Conservation (phyloP, 2,113 vertebrate species). For the Ictalurus furcatus region DNA sequence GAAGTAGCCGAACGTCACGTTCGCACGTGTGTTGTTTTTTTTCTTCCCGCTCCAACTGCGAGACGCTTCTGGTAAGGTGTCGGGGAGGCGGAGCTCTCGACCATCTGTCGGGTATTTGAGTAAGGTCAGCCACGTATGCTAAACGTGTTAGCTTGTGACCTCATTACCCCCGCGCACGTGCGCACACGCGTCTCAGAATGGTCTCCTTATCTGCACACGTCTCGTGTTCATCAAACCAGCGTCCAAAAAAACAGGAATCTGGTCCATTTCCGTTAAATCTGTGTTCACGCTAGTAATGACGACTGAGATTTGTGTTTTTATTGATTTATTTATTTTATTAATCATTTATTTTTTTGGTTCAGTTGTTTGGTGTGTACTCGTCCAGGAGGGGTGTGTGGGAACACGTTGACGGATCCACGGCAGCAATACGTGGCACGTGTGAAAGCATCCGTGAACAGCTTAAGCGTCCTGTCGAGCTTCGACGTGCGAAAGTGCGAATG, state of each 20-base stretch:
- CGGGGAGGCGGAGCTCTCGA: not conserved
- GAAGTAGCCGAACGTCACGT: not conserved
- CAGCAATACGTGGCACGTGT: not conserved
- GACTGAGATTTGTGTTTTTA: not conserved
- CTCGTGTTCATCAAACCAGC: not conserved
- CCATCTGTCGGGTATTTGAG: conserved; percentile 41
- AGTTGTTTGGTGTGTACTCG: not conserved
- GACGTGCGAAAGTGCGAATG: not conserved
- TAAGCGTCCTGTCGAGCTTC: not conserved
- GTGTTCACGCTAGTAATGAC: not conserved
- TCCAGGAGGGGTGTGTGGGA: not conserved
- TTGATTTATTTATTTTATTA: not conserved
- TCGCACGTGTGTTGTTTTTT: not conserved
- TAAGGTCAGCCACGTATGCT: conserved; percentile 14
- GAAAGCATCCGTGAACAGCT: not conserved
- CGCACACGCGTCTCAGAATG: not conserved
- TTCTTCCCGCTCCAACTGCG: not conserved
- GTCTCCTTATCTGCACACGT: not conserved
- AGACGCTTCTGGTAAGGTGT: not conserved
- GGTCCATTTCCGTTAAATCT: not conserved
- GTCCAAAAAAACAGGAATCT: not conserved
- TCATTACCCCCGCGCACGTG: not conserved
- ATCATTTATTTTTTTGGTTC: not conserved
- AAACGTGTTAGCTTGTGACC: conserved; percentile 20
- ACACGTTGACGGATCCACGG: not conserved